These are phyloP conservation scores for Melanerpes aurifrons DNA, from an alignment of 2,113 vertebrate species.

Conservation along the genomic window DNA sequence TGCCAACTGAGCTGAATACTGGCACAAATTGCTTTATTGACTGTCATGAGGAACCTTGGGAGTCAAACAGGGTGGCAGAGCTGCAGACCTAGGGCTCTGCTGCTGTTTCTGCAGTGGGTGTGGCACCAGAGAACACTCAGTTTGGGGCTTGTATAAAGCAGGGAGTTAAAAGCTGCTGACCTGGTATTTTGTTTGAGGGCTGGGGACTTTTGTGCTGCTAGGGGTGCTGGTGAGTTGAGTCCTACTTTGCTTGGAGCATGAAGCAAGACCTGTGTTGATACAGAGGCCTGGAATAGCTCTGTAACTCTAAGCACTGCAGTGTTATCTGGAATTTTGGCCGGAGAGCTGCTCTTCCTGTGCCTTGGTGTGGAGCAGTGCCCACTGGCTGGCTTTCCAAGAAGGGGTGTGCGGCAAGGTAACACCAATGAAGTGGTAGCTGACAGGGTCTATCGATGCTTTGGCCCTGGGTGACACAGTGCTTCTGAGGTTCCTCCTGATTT, in stretches of 20 bases:
- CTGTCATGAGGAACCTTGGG: background rate
- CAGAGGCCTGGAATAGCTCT: background rate
- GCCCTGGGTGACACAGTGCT: background rate
- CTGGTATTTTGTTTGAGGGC: background rate
- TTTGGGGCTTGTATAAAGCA: background rate
- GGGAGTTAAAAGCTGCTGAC: background rate
- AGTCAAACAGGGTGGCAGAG: background rate
- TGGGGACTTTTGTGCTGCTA: background rate
- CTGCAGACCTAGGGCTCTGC: background rate
- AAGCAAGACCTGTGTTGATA: background rate
- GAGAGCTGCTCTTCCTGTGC: background rate
- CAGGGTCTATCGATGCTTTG: fast-evolving
- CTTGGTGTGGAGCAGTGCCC: background rate
- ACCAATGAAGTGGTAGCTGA: background rate
- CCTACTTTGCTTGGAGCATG: background rate
- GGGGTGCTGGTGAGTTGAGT: background rate
- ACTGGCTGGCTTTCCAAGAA: background rate
- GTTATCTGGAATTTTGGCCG: background rate
- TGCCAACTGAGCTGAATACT: background rate
- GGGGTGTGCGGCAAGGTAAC: fast-evolving
- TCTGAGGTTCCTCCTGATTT: background rate
- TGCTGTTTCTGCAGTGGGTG: background rate
- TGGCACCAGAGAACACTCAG: background rate
- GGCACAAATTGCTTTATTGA: background rate
- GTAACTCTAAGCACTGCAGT: background rate